Base-by-base conservation (phyloP, 2,888 invertebrate species). In the Aethes cnicana region DNA sequence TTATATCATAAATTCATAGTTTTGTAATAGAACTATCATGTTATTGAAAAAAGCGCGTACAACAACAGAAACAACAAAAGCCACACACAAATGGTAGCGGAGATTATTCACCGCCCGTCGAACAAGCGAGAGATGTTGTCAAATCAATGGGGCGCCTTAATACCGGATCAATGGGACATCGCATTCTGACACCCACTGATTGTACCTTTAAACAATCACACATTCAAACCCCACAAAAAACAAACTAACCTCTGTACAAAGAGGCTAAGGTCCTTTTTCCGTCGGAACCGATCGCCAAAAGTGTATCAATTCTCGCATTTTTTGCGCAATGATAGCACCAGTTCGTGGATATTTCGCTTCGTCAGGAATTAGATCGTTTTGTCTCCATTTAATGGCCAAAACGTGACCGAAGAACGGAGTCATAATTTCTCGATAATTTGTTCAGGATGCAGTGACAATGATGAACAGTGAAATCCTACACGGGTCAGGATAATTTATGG, bases 311-410 rank as follows among this genome's bases (percentile, higher is more conserved):
- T 46, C 53, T 53, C 56, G 59, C 63, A 74, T 84, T 84, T 85
- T 89, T 89, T 89, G 88, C 88, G 89, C 86, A 89, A 89, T 87
- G 89, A 88, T 85, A 87, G 66, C 73, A 65, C 58, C 62, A 61
- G 80, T 84, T 80, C 89, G 88, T 89, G 88, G 74, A 86, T 84
- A 86, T 85, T 81, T 73, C 74, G 77, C 77, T 77, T 74, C 71
- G 74, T 75, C 72, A 78, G 85, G 89, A 84, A 85, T 89, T 89
- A 89, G 81, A 66, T 60, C 73, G 84, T 86, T 88, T 87, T 88
- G 87, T 87, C 87, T 86, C 79, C 84, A 55, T 57, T 83, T 89
- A 88, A 89, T 87, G 88, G 83, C 76, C 72, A 70, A 72, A 86
- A 89, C 88, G 88, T 89, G 88, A 88, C 86, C 78, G 74, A 75